Base-by-base conservation (phyloP, 2,113 vertebrate species). In the Tor tambroides region DNA sequence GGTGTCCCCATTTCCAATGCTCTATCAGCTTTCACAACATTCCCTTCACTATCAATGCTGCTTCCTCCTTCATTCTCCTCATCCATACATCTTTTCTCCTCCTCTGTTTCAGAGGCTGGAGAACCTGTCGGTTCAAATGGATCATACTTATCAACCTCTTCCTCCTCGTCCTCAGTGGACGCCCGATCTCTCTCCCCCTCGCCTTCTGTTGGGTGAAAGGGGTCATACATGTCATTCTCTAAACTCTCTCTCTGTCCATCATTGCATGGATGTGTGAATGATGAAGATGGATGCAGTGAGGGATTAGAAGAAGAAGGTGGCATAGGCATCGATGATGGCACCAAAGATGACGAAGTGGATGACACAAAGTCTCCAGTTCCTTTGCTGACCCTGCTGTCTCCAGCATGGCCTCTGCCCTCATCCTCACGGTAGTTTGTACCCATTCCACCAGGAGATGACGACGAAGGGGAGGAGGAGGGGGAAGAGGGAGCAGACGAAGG, bases 91-190 rank as follows among this genome's bases (percentile, higher is more conserved):
- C 19, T 59, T 71, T 59, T n/a, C 21, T 87, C 89, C 38, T 88
- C 89, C 32, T 92, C 91, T 3, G 77, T 78, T n/a, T 95, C 94
- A 30, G 95, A 96, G 1, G 89, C 92, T 10, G 95, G 95, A 2
- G 97, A 98, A 46, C 97, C 97, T 0, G 97, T 98, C 32, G 97
- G 97, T 54, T 98, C 97, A 67, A 98, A 98, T 1, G 97, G 97
- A 84, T 98, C 97, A 7, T 98, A 98, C 74, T 98, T 98, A 88
- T 98, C 96, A 38, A 95, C 96, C n/a, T 94, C 92, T 9, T 91
- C 92, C 19, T 92, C 89, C 5, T 91, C 92, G 6, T 93, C 92
- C 19, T 82, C 90, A 6, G 19, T 26, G 21, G 51, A 51, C 21
- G 41, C 91, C 32, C 35, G 61, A 12, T 86, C 87, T 21, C 90